Conservation (phyloP, 2,888 invertebrate genomes). For the Abrostola triplasia region DNA sequence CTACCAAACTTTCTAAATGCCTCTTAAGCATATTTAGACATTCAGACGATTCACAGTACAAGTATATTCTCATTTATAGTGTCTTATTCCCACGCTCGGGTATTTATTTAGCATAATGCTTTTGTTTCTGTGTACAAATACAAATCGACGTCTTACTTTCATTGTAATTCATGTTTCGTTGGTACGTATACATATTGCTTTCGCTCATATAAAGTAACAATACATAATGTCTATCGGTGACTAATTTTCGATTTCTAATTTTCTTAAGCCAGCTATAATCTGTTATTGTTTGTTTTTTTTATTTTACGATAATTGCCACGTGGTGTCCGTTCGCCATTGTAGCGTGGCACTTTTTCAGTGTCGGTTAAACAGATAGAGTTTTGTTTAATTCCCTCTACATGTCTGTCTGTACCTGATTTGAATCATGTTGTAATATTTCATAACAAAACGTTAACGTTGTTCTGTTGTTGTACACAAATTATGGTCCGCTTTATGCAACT, state of each 20-base stretch:
- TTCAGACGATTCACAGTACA: slow-evolving; percentile 48
- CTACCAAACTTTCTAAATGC: slow-evolving; percentile 64
- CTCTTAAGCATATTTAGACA: slow-evolving; percentile 53
- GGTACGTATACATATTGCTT: background rate
- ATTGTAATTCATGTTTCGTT: slow-evolving; percentile 46
- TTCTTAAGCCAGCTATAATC: too few relatives aligned
- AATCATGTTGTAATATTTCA: background rate
- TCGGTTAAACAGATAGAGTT: background rate
- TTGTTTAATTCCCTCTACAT: background rate
- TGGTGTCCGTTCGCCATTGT: background rate
- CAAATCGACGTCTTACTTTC: slow-evolving; percentile 58
- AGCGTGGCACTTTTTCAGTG: background rate
- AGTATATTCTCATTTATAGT: slow-evolving; percentile 55
- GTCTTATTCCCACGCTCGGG: slow-evolving; percentile 62
- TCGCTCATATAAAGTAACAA: too few relatives aligned
- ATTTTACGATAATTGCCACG: background rate
- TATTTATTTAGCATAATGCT: slow-evolving; percentile 53
- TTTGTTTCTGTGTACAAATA: slow-evolving; percentile 53
- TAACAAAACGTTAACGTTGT: background rate
- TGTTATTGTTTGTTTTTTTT: too few relatives aligned
- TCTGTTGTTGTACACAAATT: background rate
- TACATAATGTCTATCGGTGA: too few relatives aligned
- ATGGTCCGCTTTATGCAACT: slow-evolving; percentile 31
- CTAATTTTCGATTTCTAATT: too few relatives aligned
- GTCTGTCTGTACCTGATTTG: background rate